Percentiles rank a stretch among this genome's conserved stretches.
Conservation (phyloP, 2,797 vertebrate genomes). For the Cryptoprocta ferox region DNA sequence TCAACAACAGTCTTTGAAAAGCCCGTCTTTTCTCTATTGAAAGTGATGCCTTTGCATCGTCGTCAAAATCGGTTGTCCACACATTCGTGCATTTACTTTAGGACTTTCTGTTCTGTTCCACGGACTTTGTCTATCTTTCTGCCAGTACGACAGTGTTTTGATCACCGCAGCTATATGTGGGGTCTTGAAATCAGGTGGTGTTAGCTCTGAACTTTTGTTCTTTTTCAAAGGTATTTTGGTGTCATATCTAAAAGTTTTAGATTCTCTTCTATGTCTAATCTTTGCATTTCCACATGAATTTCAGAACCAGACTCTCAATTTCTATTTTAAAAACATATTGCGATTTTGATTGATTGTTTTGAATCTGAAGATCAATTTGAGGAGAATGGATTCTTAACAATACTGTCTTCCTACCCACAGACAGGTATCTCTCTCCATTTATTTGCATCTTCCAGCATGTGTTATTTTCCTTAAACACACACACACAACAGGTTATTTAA, state of each 20-base stretch:
- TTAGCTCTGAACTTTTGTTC: background rate
- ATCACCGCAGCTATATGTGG: background rate
- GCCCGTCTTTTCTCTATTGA: background rate
- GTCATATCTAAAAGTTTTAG: background rate
- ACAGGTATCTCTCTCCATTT: background rate
- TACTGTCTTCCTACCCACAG: background rate
- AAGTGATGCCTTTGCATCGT: background rate
- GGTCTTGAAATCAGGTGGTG: background rate
- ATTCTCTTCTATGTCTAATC: background rate
- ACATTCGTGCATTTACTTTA: background rate
- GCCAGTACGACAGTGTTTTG: background rate
- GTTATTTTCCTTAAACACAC: conserved; percentile 17
- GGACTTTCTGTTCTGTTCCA: background rate
- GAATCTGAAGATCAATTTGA: background rate
- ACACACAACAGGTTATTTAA: background rate
- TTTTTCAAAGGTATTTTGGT: conserved; percentile 26
- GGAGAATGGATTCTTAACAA: background rate
- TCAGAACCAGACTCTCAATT: conserved; percentile 25
- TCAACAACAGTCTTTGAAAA: conserved; percentile 13
- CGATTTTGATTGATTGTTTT: conserved; percentile 52
- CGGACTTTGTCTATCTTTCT: background rate
- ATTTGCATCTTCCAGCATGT: background rate
- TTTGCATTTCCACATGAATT: conserved; percentile 38
- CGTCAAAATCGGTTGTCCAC: background rate
- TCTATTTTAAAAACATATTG: background rate